These are phyloP conservation scores for human DNA, from an alignment of 2,113 vertebrate species.

Conservation along the genomic window GRCh38 chr17:48360501-48361000, in stretches of 20 bases:
- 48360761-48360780: neutral
- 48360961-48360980: neutral
- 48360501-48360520: neutral
- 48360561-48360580: neutral
- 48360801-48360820: neutral
- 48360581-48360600: neutral
- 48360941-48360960: neutral
- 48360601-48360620: constrained; percentile 41
- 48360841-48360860: neutral
- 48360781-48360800: constrained; percentile 16
- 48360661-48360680: neutral
- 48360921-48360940: neutral
- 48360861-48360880: neutral
- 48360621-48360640: neutral
- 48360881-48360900: neutral
- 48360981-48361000: neutral
- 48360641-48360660: neutral
- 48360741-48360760: constrained; percentile 9
- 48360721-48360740: constrained; percentile 38
- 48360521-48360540: constrained; percentile 34
- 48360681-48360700: constrained; percentile 20
- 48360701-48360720: constrained; percentile 9
- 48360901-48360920: neutral
- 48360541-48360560: neutral
- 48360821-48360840: neutral